Conservation (phyloP, 2,888 invertebrate genomes). For the Sussaba pulchella region DNA sequence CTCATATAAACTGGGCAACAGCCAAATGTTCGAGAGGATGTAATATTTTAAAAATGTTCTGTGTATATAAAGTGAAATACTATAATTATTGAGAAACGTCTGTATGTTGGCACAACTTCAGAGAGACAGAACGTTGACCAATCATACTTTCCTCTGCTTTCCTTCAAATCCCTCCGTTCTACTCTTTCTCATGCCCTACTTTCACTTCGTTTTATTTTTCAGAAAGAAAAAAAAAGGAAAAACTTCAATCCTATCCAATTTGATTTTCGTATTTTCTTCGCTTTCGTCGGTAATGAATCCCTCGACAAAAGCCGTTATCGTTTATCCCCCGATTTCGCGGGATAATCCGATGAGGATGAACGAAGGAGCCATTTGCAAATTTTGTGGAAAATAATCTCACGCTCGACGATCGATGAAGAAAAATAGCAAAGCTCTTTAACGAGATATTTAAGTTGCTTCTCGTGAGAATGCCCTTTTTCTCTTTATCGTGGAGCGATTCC, state of each 20-base stretch:
- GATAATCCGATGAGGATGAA: too few species aligned
- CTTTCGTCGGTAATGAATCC: background rate
- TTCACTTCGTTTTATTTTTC: background rate
- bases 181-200: background rate
- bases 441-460: conserved; percentile 24
- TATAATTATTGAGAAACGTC: background rate
- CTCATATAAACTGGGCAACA: too few species aligned
- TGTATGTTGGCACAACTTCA: background rate
- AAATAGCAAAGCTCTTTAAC: conserved; percentile 8
- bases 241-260: background rate
- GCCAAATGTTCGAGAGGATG: too few species aligned
- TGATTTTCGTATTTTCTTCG: background rate
- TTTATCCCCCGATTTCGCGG: background rate
- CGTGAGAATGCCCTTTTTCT: conserved; percentile 11
- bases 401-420: background rate
- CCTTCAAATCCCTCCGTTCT: background rate
- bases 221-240: too few species aligned
- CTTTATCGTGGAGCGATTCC: too few species aligned
- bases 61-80: background rate
- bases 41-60: too few species aligned
- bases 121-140: background rate
- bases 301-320: background rate
- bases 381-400: background rate
- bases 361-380: background rate
- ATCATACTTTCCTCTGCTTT: background rate